Base-by-base conservation (phyloP, 1,140 invertebrate genomes). In the Lethrus apterus region DNA sequence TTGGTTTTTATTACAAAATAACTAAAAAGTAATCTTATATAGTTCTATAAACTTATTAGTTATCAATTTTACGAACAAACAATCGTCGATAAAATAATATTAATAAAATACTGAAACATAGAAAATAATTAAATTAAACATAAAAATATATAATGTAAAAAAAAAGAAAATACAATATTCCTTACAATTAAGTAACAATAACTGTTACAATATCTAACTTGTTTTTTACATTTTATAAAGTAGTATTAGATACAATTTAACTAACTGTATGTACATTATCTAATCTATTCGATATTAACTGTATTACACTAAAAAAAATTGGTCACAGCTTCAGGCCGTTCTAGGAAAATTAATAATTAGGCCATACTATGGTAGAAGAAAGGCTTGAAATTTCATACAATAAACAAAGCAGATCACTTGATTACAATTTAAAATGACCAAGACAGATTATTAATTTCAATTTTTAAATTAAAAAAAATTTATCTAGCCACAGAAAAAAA, bases 1-100 rank as follows among this genome's bases (percentile, higher is more conserved):
- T 38, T 38, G 35, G 35, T 38, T 38, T 38, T 38, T 21, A 38
- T 38, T 38, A 38, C 35, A 38, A 38, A 38, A 38, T 38, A 38
- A 38, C 35, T 38, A 38, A 38, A 38, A 38, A n/a, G n/a, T 38
- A 38, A 38, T 38, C 18, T 38, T 38, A 21, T 23, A 38, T 21
- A 38, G 20, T 11, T 13, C 35, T 38, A 38, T 21, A 7, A 38
- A 38, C 24, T 38, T 38, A 38, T 38, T 21, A 18, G 10, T 38
- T 21, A 21, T 21, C n/a, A 38, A 38, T 38, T 21, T 38, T 38
- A 21, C 24, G 10, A 17, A 38, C 24, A 14, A 38, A 38, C 20
- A 21, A 21, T 38, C 35, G 20, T 21, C 24, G 20, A 38, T 21
- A 38, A 38, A 21, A 38, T n/a, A 35, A 19, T 35, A 35, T 21